Evolutionary conservation across 2,888 invertebrate species (phyloP), one percentile per base, ranked within the genome.

Genomic region (Copidosoma aretas): DNA sequence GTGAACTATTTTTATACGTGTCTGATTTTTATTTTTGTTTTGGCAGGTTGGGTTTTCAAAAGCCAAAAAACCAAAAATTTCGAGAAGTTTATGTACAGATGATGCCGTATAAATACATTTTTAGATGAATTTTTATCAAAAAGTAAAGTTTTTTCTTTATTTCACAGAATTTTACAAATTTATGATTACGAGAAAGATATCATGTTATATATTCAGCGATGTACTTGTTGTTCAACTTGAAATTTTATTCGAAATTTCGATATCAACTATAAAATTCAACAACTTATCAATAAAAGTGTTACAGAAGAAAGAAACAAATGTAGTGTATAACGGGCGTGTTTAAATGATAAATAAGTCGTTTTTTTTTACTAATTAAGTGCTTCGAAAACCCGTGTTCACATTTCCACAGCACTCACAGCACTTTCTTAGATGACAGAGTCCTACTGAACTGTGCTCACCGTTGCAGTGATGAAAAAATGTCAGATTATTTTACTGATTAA

Each of bases 401-500:
- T 70, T 57, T 32, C 46, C n/a, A n/a, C n/a, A n/a, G n/a, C n/a
- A n/a, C 22, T 64, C 64, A 32, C 32, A 32, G 60, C 63, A 67
- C 64, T 67, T 49, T 64, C 62, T 70, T 60, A 52, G 52, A 67
- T 53, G 67, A 58, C 57, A 60, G 70, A 67, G 19, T 67, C 67
- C 60, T 70, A 70, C 25, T 66, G 56, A 67, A 57, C 51, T 63
- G n/a, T 60, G 66, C 43, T 70, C 39, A 57, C 41, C 17, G 54
- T 66, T 51, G 63, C 15, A 52, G 25, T 60, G 43, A 54, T 56
- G 63, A 66, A 17, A 46, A 46, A 5, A 65, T 62, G 53, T 52
- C 57, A 64, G 57, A 39, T 62, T 51, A 17, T 49, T 66, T 49
- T n/a, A 57, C 60, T 58, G 64, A 58, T n/a, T 62, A 43, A 25